phyloP scores from a whole-genome alignment of 2,113 vertebrate genomes.

The Alces alces region DNA sequence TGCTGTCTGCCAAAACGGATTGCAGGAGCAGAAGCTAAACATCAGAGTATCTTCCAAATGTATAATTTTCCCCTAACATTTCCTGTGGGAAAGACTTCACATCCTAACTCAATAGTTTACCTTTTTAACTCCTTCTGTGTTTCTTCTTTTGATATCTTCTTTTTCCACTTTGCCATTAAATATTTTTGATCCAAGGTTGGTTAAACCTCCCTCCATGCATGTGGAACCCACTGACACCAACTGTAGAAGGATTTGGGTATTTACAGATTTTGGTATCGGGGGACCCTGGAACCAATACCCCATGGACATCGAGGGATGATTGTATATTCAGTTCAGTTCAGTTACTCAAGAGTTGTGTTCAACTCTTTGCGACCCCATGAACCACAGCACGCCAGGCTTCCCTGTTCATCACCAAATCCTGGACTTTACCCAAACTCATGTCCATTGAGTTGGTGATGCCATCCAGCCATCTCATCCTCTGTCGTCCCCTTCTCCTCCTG shows the following conservation, averaged over 20 bases:
- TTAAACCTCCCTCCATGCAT: not conserved
- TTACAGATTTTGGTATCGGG: not conserved
- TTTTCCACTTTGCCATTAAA: not conserved
- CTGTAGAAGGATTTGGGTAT: not conserved
- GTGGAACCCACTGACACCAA: not conserved
- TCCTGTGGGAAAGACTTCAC: not conserved
- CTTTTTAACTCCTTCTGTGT: not conserved
- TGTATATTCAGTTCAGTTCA: not conserved
- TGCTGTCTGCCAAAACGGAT: not conserved
- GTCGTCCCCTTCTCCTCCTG: not conserved
- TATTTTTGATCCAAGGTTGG: not conserved
- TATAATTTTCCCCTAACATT: not conserved
- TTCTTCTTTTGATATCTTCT: not conserved
- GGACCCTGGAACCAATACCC: not conserved
- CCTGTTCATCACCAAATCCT: not conserved
- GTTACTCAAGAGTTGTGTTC: not conserved
- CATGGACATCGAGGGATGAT: not conserved
- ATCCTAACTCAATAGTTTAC: not conserved
- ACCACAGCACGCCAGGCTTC: not conserved
- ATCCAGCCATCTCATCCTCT: not conserved
- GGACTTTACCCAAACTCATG: not conserved
- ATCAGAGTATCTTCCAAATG: not conserved
- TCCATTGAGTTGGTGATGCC: not conserved
- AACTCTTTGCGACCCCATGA: not conserved
- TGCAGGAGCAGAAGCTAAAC: not conserved